Evolutionary conservation across 2,888 invertebrate genomes (phyloP), one percentile per base, ranked within the genome.

Genomic region (Allolobophora icterica): DNA sequence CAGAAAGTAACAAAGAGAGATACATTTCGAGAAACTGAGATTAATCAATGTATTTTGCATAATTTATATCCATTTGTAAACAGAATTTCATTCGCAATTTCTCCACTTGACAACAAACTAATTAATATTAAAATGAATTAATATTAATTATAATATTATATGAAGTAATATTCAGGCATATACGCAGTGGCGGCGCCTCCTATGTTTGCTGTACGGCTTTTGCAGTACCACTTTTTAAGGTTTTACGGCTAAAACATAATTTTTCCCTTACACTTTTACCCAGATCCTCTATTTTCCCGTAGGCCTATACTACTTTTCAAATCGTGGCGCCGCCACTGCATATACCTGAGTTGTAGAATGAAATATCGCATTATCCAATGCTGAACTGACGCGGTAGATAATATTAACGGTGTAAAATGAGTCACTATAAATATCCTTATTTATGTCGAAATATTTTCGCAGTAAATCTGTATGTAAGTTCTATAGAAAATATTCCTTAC

Each of bases 21-120:
- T 21, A 52, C 52, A 17, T 52, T 21, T 4, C 52, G n/a, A 71
- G 71, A 71, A 8, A 71, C 13, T 52, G 42, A 42, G 17, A 42
- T 52, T 52, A 6, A 21, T 52, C 5, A 52, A 52, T 52, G 71
- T 13, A 71, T 30, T 71, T 71, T 71, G 71, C n/a, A 13, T n/a
- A n/a, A 71, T 71, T 71, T 71, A 71, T 71, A n/a, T 71, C 13
- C 52, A 71, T 71, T n/a, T 71, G 24, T 13, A 52, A 71, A 71
- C 30, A 30, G 71, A 71, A 71, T 71, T 71, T 71, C 71, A 71
- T 71, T 71, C 71, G 71, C 71, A 71, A n/a, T n/a, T 71, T 71
- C 30, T 71, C n/a, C 71, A 71, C 71, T n/a, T 71, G 71, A 71
- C 52, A 24, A n/a, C 11, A 30, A 71, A 8, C 6, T 71, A 71